Base-by-base conservation (phyloP, 2,888 invertebrate genomes). In the Orthonevra nobilis region DNA sequence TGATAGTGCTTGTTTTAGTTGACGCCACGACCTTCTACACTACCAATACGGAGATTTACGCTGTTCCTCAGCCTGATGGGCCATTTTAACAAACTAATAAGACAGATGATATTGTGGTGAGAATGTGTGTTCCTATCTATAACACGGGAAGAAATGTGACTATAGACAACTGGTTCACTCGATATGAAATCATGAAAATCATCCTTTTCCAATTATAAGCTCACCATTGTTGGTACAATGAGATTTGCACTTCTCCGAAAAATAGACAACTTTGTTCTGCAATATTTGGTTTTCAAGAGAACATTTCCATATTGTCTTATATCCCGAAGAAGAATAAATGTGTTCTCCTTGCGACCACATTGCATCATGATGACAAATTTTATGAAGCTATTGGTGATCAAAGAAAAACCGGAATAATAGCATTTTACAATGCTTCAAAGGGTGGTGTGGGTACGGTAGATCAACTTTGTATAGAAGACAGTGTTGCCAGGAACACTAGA, bases 11-110 rank as follows among this genome's bases (percentile, higher is more conserved):
- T n/a, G n/a, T n/a, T n/a, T n/a, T n/a, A 26, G 26, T 58, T 23
- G 54, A 38, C 54, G 26, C 15, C 26, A 36, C 15, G 30, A 40
- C n/a, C 17, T 30, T 17, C 7, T 56, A 40, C 40, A 28, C 28
- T 28, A 28, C 4, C 56, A 40, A 56, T 28, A 40, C 40, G 56
- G 17, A 56, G 26, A 38, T 56, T 40, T 56, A 40, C n/a, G n/a
- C 17, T 28, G 28, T 40, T 38, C 40, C 17, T 40, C 40, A 40
- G 28, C 56, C 56, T 56, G 40, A 28, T 28, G 56, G 40, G 28
- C 40, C 40, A 40, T 40, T n/a, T n/a, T n/a, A n/a, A n/a, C n/a
- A n/a, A n/a, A n/a, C n/a, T n/a, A n/a, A 30, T 56, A 28, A 26
- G 26, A 23, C 38, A 54, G 38, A 38, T 26, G 54, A 26, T 38